Conservation (phyloP, 1,140 invertebrate species). For the Tetranychus urticae region DNA sequence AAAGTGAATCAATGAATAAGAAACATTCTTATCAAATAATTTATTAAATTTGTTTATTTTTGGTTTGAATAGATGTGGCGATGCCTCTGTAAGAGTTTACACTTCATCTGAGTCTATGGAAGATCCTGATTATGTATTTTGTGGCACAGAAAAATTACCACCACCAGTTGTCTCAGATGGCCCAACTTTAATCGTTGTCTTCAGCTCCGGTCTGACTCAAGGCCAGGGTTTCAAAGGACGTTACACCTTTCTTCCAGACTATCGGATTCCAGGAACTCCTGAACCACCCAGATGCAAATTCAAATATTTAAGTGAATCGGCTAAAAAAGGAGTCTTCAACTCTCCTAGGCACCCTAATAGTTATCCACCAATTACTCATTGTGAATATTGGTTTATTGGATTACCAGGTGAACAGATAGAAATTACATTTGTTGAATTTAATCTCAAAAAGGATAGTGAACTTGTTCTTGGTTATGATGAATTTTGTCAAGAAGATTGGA, state of each 20-base stretch:
- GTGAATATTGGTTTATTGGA: slow-evolving; percentile 61
- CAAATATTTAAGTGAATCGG: slow-evolving; percentile 58
- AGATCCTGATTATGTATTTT: slow-evolving; percentile 74
- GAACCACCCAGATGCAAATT: slow-evolving; percentile 74
- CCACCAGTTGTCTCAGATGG: slow-evolving; percentile 53
- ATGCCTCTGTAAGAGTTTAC: slow-evolving; percentile 74
- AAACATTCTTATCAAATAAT: neutral
- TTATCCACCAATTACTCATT: slow-evolving; percentile 77
- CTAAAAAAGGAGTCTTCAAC: slow-evolving; percentile 72
- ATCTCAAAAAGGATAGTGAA: slow-evolving; percentile 27
- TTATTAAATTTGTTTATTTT: neutral
- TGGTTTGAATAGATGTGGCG: slow-evolving; percentile 36
- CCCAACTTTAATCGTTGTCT: slow-evolving; percentile 66
- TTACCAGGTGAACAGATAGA: slow-evolving; percentile 69
- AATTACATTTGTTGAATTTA: slow-evolving; percentile 76
- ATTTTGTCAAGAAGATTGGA: slow-evolving; percentile 43
- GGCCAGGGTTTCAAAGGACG: slow-evolving; percentile 73
- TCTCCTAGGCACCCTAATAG: slow-evolving; percentile 83
- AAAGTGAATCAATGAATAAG: neutral
- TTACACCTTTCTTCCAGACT: slow-evolving; percentile 56
- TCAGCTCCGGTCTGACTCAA: slow-evolving; percentile 55
- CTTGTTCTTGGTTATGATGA: slow-evolving; percentile 12
- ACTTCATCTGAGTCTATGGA: slow-evolving; percentile 70
- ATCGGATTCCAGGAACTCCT: slow-evolving; percentile 71
- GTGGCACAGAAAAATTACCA: slow-evolving; percentile 41